phyloP scores from a whole-genome alignment of 2,888 invertebrate genomes.

The Apotomis capreana region DNA sequence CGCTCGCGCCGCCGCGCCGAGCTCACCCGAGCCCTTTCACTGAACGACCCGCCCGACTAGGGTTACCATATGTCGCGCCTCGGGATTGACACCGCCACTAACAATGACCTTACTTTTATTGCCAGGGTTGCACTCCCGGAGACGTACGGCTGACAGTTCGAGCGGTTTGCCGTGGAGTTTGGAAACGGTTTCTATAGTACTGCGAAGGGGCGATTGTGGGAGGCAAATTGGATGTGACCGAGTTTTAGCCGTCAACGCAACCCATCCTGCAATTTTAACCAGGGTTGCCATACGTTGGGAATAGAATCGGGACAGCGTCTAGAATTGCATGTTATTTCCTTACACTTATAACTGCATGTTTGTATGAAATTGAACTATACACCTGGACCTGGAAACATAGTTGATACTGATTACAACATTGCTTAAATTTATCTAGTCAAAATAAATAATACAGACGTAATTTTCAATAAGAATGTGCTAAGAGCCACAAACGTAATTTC shows the following conservation, averaged over 20 bases:
- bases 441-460: not conserved
- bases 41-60: conserved; percentile 43
- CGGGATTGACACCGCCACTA: conserved; percentile 41
- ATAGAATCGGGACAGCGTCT: not conserved
- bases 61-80: conserved; percentile 43
- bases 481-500: not conserved
- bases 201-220: not conserved
- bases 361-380: too few relatives aligned
- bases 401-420: not conserved
- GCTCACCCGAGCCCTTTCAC: conserved; percentile 51
- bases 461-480: not conserved
- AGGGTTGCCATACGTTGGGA: not conserved
- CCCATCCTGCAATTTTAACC: not conserved
- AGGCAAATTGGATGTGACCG: not conserved
- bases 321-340: not conserved
- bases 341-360: too few relatives aligned
- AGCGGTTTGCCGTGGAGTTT: not conserved
- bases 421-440: not conserved
- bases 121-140: conserved; percentile 24
- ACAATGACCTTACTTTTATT: conserved; percentile 36
- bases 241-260: not conserved
- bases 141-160: conserved; percentile 10
- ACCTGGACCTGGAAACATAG: too few relatives aligned
- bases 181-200: not conserved
- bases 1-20: conserved; percentile 59